Percentiles rank a stretch among this genome's conserved stretches.
phyloP scores from a whole-genome alignment of 2,888 invertebrate genomes.

The Latrodectus hesperus region DNA sequence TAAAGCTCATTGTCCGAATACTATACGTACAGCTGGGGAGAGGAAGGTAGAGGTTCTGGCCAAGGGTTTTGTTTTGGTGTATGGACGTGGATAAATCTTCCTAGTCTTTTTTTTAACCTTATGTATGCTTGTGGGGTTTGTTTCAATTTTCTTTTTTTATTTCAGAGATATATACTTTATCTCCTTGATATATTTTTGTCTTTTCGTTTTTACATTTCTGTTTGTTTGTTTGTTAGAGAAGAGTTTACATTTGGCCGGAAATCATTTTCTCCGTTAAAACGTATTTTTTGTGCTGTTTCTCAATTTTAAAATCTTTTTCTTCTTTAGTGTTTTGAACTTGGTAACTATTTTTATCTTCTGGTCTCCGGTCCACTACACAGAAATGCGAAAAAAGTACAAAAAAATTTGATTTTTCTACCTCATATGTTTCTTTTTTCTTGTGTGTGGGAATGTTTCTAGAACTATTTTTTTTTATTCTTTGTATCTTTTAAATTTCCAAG shows the following conservation, averaged over 20 bases:
- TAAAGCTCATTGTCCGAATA: conserved; percentile 58
- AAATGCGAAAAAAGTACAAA: conserved; percentile 2
- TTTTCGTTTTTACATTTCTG: conserved; percentile 30
- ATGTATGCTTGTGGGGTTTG: conserved; percentile 47
- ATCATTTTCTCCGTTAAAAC: conserved; percentile 66
- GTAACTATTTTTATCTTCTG: neutral
- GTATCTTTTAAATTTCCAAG: neutral
- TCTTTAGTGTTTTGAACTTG: conserved; percentile 5
- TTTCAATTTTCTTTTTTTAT: conserved; percentile 46
- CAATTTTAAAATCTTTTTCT: conserved; percentile 62
- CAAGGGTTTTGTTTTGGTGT: conserved; percentile 42
- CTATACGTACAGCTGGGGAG: conserved; percentile 21
- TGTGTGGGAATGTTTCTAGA: conserved; percentile 6
- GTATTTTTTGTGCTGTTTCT: conserved; percentile 53
- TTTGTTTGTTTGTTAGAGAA: conserved; percentile 55
- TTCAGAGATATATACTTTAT: conserved; percentile 44
- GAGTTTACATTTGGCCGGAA: conserved; percentile 60
- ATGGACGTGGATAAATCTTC: conserved; percentile 58
- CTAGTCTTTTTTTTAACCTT: conserved; percentile 14
- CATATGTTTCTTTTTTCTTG: conserved; percentile 23
- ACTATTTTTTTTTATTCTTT: conserved; percentile 17
- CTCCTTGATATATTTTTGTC: conserved; percentile 49
- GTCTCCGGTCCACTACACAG: conserved; percentile 1
- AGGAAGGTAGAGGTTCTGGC: conserved; percentile 30
- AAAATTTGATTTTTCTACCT: conserved; percentile 25